These are phyloP conservation scores for Adelphocoris suturalis DNA, from an alignment of 2,888 invertebrate genomes.

Conservation along the genomic window DNA sequence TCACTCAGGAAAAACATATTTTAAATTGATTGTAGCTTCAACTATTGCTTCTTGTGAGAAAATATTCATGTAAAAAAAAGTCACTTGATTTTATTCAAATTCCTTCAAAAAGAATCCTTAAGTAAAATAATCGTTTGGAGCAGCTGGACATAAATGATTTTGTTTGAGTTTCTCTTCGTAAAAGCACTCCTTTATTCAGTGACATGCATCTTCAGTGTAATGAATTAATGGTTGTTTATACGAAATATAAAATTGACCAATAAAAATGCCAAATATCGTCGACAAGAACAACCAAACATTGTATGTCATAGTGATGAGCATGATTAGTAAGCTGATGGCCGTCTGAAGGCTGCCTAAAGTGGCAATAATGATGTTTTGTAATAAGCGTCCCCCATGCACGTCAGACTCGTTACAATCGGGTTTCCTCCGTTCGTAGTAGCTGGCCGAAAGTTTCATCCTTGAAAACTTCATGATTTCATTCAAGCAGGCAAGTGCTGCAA, in stretches of 20 bases:
- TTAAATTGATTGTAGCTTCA: neutral
- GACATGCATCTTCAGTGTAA: slow-evolving; percentile 58
- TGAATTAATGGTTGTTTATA: slow-evolving; percentile 44
- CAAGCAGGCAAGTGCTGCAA: slow-evolving; percentile 93
- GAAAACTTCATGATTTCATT: slow-evolving; percentile 98
- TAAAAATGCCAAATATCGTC: slow-evolving; percentile 48
- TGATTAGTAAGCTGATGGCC: slow-evolving; percentile 48
- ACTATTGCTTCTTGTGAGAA: neutral
- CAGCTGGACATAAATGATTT: neutral
- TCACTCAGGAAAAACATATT: neutral
- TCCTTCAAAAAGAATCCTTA: neutral
- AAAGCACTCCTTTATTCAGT: neutral
- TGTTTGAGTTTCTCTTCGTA: neutral
- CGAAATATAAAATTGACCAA: slow-evolving; percentile 53
- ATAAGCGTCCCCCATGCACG: neutral
- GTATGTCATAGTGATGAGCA: slow-evolving; percentile 63
- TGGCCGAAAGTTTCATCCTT: slow-evolving; percentile 79
- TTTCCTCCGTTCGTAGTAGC: slow-evolving; percentile 71
- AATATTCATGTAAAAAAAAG: neutral
- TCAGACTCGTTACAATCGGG: neutral
- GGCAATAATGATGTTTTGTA: slow-evolving; percentile 31
- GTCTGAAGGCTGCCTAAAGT: slow-evolving; percentile 43
- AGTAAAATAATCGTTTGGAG: neutral
- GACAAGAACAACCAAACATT: slow-evolving; percentile 57
- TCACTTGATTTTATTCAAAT: neutral